A percentile compares a stretch with the other conserved stretches of the same genome.
Conservation (phyloP, 2,113 vertebrate genomes). For the Jaculus jaculus region DNA sequence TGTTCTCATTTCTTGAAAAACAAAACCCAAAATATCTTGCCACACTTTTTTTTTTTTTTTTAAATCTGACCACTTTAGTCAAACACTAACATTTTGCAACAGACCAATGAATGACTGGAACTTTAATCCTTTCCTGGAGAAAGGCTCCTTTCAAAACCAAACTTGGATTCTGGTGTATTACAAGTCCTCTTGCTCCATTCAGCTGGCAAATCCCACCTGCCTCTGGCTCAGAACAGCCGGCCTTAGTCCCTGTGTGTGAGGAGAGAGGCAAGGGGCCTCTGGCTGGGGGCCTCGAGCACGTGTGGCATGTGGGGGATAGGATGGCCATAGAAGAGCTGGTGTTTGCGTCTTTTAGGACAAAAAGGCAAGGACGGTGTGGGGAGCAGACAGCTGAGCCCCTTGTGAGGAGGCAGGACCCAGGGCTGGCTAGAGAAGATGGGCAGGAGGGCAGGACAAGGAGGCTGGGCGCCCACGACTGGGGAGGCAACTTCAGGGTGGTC, state of each 20-base stretch:
- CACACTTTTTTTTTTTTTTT: constrained; percentile 36
- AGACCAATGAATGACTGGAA: background rate
- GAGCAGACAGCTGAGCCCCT: background rate
- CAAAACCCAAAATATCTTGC: background rate
- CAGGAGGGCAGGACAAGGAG: background rate
- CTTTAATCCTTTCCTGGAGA: constrained; percentile 39
- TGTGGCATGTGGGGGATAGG: background rate
- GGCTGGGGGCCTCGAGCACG: background rate
- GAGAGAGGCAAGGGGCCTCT: background rate
- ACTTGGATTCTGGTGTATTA: constrained; percentile 14
- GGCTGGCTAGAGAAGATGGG: background rate
- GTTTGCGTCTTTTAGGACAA: background rate
- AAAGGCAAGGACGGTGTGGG: background rate
- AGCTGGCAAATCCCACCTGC: background rate
- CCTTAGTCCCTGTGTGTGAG: background rate
- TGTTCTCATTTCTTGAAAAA: constrained; percentile 44
- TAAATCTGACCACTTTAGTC: constrained; percentile 24
- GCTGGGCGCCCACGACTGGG: background rate
- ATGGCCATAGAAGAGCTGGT: background rate
- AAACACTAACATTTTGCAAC: constrained; percentile 31
- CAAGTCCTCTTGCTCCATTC: constrained; percentile 5
- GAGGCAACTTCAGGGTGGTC: background rate
- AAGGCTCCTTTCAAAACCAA: constrained; percentile 36
- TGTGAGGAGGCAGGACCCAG: background rate
- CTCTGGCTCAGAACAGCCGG: background rate